Conservation (phyloP, 2,888 invertebrate genomes). For the Drosophila kanekoi region DNA sequence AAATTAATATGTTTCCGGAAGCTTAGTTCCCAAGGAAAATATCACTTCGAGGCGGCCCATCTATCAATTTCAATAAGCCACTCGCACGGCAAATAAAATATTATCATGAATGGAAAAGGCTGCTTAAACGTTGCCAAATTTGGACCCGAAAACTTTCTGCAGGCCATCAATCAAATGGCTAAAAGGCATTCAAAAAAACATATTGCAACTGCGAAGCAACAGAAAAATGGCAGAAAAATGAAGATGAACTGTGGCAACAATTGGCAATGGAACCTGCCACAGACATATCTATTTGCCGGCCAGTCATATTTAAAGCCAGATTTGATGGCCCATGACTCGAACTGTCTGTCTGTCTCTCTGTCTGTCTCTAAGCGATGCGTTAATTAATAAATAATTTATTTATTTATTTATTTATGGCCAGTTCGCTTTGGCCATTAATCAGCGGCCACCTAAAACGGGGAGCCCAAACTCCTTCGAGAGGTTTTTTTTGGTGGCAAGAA, state of each 20-base stretch:
- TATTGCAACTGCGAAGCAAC: slow-evolving; percentile 32
- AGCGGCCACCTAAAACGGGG: slow-evolving; percentile 62
- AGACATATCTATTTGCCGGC: slow-evolving; percentile 17
- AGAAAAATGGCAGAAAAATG: slow-evolving; percentile 60
- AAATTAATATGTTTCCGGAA: slow-evolving; percentile 50
- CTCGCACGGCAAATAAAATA: slow-evolving; percentile 37
- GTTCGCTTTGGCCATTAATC: slow-evolving; percentile 78
- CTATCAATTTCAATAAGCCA: slow-evolving; percentile 65
- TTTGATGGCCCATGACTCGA: slow-evolving; percentile 47
- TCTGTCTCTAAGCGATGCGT: slow-evolving; percentile 57
- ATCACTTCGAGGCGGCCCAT: slow-evolving; percentile 40
- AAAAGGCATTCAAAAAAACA: slow-evolving; percentile 22
- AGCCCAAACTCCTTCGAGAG: slow-evolving; percentile 73
- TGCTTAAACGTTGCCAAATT: slow-evolving; percentile 47
- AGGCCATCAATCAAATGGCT: slow-evolving; percentile 67
- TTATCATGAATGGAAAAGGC: slow-evolving; percentile 56
- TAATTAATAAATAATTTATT: slow-evolving; percentile 79
- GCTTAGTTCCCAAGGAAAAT: slow-evolving; percentile 8
- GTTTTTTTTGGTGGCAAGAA: slow-evolving; percentile 64
- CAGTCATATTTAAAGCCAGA: slow-evolving; percentile 37
- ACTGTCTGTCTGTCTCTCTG: no score
- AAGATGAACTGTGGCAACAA: slow-evolving; percentile 66
- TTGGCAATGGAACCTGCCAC: slow-evolving; percentile 32
- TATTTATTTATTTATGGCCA: slow-evolving; percentile 76
- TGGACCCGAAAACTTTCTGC: slow-evolving; percentile 22